phyloP scores from a whole-genome alignment of 37 sponge, comb jelly and placozoan species.

The Beroe forskalii region DNA sequence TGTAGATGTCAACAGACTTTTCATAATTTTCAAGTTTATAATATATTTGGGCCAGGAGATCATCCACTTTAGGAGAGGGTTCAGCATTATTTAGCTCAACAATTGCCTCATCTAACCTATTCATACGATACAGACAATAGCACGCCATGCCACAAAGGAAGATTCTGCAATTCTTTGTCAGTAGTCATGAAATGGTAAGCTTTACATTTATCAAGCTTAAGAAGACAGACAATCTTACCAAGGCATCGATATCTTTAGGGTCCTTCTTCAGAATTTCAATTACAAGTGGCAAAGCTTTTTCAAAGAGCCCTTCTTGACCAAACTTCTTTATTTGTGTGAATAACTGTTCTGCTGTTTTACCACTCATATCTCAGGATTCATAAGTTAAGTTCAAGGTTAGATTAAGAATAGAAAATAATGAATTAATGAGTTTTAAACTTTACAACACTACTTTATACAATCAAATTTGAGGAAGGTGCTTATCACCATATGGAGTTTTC shows the following conservation, averaged over 20 bases:
- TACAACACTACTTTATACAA: no score
- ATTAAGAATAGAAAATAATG: no score
- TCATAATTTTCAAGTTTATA: slow-evolving; percentile 81
- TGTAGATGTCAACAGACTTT: slow-evolving; percentile 66
- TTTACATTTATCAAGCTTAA: slow-evolving; percentile 75
- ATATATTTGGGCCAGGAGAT: slow-evolving; percentile 77
- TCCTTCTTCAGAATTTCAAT: slow-evolving; percentile 73
- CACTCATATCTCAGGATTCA: no score
- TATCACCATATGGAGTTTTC: no score
- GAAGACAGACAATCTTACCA: slow-evolving; percentile 78
- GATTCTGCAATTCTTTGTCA: slow-evolving; percentile 65
- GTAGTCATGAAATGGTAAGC: slow-evolving; percentile 66
- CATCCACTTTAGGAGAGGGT: slow-evolving; percentile 64
- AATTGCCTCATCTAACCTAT: slow-evolving; percentile 73
- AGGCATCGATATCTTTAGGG: slow-evolving; percentile 80
- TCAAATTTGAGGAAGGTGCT: no score
- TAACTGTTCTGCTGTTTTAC: slow-evolving; percentile 68
- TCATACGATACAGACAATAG: slow-evolving; percentile 87
- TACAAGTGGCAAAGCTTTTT: slow-evolving; percentile 68
- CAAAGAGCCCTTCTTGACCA: slow-evolving; percentile 78
- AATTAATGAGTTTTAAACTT: no score
- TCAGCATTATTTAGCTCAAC: slow-evolving; percentile 66
- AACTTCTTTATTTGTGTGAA: slow-evolving; percentile 73
- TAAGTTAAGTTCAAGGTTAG: no score
- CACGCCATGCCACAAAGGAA: slow-evolving; percentile 21